phyloP scores from a whole-genome alignment of 1,140 invertebrate genomes.

The Brachionus angularis region DNA sequence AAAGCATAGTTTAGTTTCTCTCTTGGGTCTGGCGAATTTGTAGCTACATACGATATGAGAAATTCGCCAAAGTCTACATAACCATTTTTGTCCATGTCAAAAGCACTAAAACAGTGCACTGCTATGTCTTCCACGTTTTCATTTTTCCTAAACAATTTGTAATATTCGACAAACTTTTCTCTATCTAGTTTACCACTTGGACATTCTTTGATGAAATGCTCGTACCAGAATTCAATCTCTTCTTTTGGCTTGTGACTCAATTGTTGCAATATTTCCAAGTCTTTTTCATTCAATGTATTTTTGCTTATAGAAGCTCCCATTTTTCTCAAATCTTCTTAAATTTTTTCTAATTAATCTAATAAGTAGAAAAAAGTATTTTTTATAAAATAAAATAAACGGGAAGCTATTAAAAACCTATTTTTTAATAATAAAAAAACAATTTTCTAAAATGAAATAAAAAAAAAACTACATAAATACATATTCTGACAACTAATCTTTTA shows the following conservation, averaged over 20 bases:
- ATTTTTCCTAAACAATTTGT: constrained; percentile 27
- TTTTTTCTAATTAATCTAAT: constrained; percentile 1
- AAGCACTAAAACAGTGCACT: constrained; percentile 20
- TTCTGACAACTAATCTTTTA: too few relatives aligned
- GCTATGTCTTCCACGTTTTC: constrained; percentile 33
- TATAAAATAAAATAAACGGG: too few relatives aligned
- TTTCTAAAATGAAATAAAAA: too few relatives aligned
- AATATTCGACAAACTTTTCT: constrained; percentile 32
- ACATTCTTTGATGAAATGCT: constrained; percentile 21
- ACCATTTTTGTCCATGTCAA: constrained; percentile 42
- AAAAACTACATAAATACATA: too few relatives aligned
- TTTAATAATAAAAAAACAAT: too few relatives aligned
- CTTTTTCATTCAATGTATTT: constrained; percentile 30
- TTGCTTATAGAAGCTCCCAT: constrained; percentile 26
- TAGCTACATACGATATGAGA: constrained; percentile 31
- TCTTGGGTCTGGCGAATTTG: not conserved
- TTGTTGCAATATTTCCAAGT: constrained; percentile 25
- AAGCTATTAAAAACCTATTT: too few relatives aligned
- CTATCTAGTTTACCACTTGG: constrained; percentile 34
- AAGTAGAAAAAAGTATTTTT: too few relatives aligned
- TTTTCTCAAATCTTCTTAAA: not conserved
- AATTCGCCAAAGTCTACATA: constrained; percentile 44
- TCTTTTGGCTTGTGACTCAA: constrained; percentile 39
- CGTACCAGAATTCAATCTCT: constrained; percentile 37
- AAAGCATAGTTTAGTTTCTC: constrained; percentile 40